phyloP scores from a whole-genome alignment of 2,113 vertebrate genomes.

The Tiliqua scincoides region DNA sequence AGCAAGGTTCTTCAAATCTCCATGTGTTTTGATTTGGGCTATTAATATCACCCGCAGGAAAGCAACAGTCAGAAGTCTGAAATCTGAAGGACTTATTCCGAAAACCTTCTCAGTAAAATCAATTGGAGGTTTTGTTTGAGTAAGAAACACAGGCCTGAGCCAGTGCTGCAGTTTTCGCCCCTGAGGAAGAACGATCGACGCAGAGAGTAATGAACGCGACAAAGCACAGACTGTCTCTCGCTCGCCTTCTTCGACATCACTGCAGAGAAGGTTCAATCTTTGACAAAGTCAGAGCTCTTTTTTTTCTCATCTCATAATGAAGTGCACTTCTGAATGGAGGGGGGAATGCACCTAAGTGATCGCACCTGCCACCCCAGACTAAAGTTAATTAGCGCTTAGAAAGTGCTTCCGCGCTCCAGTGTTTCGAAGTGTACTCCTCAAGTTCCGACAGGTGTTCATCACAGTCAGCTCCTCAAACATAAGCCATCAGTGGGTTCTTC shows the following conservation, averaged over 20 bases:
- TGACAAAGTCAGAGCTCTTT: neutral
- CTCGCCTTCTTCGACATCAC: neutral
- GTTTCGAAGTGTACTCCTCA: slow-evolving; percentile 29
- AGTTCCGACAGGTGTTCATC: slow-evolving; percentile 42
- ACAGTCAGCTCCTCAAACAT: slow-evolving; percentile 16
- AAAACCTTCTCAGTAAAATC: neutral
- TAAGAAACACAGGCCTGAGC: neutral
- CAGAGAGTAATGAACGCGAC: neutral
- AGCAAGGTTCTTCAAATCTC: neutral
- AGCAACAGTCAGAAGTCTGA: slow-evolving; percentile 8
- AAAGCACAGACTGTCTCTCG: neutral
- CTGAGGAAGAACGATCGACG: neutral
- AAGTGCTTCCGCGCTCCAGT: slow-evolving; percentile 33
- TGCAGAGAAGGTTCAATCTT: neutral
- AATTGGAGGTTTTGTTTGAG: neutral
- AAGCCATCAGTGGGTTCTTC: slow-evolving; percentile 32
- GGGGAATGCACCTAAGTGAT: neutral
- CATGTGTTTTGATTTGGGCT: neutral
- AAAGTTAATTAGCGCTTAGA: slow-evolving; percentile 43
- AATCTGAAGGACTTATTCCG: neutral
- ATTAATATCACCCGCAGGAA: slow-evolving; percentile 23
- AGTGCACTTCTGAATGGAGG: neutral
- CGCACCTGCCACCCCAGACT: slow-evolving; percentile 32
- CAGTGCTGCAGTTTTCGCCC: neutral
- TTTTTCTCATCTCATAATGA: neutral